A percentile compares a stretch with the other conserved stretches of the same genome.
These are phyloP conservation scores for Lasioglossum calceatum DNA, from an alignment of 2,888 invertebrate genomes.

Conservation along the genomic window DNA sequence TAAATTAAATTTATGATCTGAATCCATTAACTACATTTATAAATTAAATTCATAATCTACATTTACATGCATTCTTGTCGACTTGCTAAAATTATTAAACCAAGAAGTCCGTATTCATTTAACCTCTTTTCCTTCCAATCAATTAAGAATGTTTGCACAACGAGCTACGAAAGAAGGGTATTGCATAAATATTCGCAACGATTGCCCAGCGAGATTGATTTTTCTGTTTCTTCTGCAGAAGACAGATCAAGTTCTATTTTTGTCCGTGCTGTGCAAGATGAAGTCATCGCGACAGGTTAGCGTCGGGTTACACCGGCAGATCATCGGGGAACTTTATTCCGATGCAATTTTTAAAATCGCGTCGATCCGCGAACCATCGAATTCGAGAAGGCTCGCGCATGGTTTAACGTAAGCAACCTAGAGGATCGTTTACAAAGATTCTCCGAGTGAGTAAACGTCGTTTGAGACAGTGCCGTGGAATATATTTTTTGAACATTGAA, in stretches of 20 bases:
- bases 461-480: too few relatives aligned
- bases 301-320: not conserved
- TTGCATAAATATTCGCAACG: not conserved
- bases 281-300: constrained; percentile 14
- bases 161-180: not conserved
- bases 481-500: not conserved
- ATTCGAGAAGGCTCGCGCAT: not conserved
- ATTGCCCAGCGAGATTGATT: not conserved
- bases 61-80: too few relatives aligned
- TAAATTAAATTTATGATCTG: too few relatives aligned
- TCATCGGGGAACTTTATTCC: not conserved
- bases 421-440: not conserved
- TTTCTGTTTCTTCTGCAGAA: not conserved
- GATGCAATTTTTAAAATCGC: not conserved
- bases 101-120: not conserved
- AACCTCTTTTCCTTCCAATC: too few relatives aligned
- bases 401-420: not conserved
- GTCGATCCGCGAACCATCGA: not conserved
- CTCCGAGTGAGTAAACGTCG: not conserved
- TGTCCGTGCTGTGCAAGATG: not conserved
- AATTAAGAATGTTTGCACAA: too few relatives aligned
- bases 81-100: not conserved
- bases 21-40: too few relatives aligned
- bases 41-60: too few relatives aligned
- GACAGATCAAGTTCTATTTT: constrained; percentile 3